These are phyloP conservation scores for Aphidoletes aphidimyza DNA, from an alignment of 2,888 invertebrate species.

Conservation along the genomic window DNA sequence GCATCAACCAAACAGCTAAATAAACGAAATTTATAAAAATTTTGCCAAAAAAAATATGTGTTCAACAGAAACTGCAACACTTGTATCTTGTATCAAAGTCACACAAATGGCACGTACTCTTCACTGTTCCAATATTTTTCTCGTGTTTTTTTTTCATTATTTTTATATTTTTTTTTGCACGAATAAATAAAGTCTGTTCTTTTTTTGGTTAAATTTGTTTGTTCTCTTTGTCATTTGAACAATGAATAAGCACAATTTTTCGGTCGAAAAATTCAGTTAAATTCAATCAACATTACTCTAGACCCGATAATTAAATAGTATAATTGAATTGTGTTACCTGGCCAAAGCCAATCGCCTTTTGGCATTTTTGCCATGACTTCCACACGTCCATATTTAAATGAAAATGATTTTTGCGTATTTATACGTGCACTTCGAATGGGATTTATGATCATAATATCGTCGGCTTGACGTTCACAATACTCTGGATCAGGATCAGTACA, in stretches of 20 bases:
- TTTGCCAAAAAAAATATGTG: not conserved
- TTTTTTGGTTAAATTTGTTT: too few relatives aligned
- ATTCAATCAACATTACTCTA: too few relatives aligned
- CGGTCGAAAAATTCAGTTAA: too few relatives aligned
- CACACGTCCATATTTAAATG: constrained; percentile 62
- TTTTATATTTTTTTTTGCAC: too few relatives aligned
- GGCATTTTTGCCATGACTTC: constrained; percentile 64
- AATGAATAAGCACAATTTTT: too few relatives aligned
- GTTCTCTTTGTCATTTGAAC: too few relatives aligned
- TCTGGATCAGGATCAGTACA: not conserved
- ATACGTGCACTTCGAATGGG: constrained; percentile 67
- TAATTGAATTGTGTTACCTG: constrained; percentile 58
- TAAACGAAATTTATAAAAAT: not conserved
- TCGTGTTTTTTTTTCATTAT: too few relatives aligned
- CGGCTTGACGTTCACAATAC: constrained; percentile 65
- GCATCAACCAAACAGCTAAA: constrained; percentile 60
- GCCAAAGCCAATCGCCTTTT: constrained; percentile 61
- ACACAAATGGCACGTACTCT: too few relatives aligned
- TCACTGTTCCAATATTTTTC: too few relatives aligned
- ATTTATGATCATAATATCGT: constrained; percentile 61
- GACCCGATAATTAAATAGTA: too few relatives aligned
- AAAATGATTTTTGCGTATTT: constrained; percentile 61
- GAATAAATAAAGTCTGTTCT: too few relatives aligned
- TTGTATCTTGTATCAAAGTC: too few relatives aligned
- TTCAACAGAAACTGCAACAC: not conserved